Evolutionary conservation across 2,797 vertebrate species (phyloP), one percentile per base, ranked within the genome.

Genomic region (Nothura maculosa): DNA sequence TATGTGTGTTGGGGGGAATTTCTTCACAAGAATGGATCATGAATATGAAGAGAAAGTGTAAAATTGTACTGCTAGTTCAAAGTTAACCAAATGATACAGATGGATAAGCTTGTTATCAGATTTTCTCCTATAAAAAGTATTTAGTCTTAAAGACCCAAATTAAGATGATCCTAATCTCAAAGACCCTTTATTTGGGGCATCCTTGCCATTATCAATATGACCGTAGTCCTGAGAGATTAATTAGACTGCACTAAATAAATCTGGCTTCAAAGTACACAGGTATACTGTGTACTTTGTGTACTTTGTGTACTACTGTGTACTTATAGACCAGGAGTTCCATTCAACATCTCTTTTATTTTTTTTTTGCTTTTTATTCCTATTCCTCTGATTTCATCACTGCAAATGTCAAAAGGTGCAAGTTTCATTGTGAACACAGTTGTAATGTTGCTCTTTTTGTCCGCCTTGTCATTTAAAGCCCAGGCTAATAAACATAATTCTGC

Each of bases 331-430:
- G 40, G 38, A 24, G 3, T 30, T 69, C 42, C 2, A 9, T 93
- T 84, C 27, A 88, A 40, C 6, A 36, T 62, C 7, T 86, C n/a
- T 9, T 14, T 86, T 90, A 85, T 57, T 3, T 86, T 90, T 87
- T 57, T 3, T 61, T 81, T 40, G 16, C 1, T 54, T 90, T 88
- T 90, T 74, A 32, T 69, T 88, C 20, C 13, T 68, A 2, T 69
- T 84, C 4, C 16, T 91, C 20, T 13, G 27, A 40, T 21, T 47
- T 77, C 6, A 47, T 86, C 27, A 61, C 15, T 67, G 7, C 9
- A 76, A 40, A 8, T 11, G 77, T 58, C 0, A 45, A 38, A 42
- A 34, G 28, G 12, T 43, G 42, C 42, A 43, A 43, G 42, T 12
- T 43, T 43, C 66, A 30, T 9, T 7, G 6, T 32, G 40, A 91